Conservation (phyloP, 2,888 invertebrate species). For the Epinotia demarniana region DNA sequence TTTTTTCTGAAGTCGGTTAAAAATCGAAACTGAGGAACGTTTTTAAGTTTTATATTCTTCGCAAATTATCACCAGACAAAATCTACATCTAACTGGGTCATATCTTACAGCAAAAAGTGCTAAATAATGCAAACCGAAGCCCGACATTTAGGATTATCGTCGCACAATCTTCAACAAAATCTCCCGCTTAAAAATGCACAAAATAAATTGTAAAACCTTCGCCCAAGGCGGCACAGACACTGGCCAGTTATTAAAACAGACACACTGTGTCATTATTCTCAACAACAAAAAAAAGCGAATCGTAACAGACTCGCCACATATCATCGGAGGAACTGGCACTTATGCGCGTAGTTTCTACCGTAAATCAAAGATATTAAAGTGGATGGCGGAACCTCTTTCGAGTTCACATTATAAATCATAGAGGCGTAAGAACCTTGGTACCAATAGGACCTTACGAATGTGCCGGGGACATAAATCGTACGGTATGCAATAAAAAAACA, state of each 20-base stretch:
- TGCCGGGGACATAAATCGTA: conserved; percentile 72
- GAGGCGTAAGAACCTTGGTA: conserved; percentile 76
- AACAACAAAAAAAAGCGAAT: conserved; percentile 76
- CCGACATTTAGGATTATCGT: conserved; percentile 39
- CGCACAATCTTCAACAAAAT: conserved; percentile 40
- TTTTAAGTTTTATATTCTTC: not conserved
- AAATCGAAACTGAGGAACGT: not conserved
- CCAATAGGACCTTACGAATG: conserved; percentile 76
- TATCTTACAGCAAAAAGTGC: conserved; percentile 8
- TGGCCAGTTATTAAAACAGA: conserved; percentile 78
- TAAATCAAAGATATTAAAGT: conserved; percentile 85
- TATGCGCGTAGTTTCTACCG: conserved; percentile 82
- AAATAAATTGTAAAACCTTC: conserved; percentile 73
- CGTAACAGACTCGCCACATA: conserved; percentile 80
- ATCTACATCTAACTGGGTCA: conserved; percentile 31
- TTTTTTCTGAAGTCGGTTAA: not conserved
- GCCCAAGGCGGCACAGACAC: conserved; percentile 66
- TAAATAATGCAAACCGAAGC: conserved; percentile 25
- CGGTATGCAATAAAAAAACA: conserved; percentile 50
- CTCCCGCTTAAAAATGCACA: conserved; percentile 61
- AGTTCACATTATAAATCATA: conserved; percentile 83
- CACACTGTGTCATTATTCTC: conserved; percentile 80
- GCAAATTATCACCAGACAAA: conserved; percentile 11
- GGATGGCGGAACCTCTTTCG: conserved; percentile 83
- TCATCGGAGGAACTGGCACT: conserved; percentile 80